Conservation (phyloP, 1,140 invertebrate species). For the Tetragnatha versicolor region DNA sequence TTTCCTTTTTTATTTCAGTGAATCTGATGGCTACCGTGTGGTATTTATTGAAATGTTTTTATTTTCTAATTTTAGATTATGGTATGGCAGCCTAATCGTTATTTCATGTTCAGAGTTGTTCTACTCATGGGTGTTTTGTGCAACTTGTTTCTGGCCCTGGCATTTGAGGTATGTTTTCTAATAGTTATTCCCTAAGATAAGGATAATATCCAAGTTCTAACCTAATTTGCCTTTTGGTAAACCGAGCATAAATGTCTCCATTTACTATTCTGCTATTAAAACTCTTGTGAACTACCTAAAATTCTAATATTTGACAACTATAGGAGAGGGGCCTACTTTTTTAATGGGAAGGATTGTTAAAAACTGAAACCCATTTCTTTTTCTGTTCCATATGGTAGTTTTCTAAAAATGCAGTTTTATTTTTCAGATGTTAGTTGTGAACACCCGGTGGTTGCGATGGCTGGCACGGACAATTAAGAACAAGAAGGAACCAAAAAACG, state of each 20-base stretch:
- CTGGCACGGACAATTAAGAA: slow-evolving; percentile 31
- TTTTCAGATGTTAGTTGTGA: slow-evolving; percentile 42
- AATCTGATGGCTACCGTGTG: background rate
- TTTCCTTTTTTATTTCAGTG: background rate
- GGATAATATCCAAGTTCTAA: background rate
- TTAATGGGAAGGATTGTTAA: background rate
- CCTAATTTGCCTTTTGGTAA: background rate
- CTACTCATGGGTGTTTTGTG: slow-evolving; percentile 49
- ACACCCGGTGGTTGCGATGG: slow-evolving; percentile 25
- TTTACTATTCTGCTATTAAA: background rate
- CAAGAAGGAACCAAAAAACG: slow-evolving; percentile 49
- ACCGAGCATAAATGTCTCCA: background rate
- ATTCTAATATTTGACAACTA: background rate
- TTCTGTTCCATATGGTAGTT: background rate
- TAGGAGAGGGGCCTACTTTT: background rate
- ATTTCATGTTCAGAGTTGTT: slow-evolving; percentile 46
- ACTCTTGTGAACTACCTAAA: background rate
- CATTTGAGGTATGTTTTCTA: slow-evolving; percentile 52
- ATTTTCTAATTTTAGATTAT: slow-evolving; percentile 30
- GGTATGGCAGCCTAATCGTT: slow-evolving; percentile 32
- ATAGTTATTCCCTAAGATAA: background rate
- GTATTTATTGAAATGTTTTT: background rate
- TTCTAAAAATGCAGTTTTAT: background rate
- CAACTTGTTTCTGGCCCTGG: slow-evolving; percentile 56
- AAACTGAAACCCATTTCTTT: background rate